A percentile compares a stretch with the other conserved stretches of the same genome.
These are phyloP conservation scores for Drosophila aldrichi DNA, from an alignment of 2,888 invertebrate genomes.

Conservation along the genomic window DNA sequence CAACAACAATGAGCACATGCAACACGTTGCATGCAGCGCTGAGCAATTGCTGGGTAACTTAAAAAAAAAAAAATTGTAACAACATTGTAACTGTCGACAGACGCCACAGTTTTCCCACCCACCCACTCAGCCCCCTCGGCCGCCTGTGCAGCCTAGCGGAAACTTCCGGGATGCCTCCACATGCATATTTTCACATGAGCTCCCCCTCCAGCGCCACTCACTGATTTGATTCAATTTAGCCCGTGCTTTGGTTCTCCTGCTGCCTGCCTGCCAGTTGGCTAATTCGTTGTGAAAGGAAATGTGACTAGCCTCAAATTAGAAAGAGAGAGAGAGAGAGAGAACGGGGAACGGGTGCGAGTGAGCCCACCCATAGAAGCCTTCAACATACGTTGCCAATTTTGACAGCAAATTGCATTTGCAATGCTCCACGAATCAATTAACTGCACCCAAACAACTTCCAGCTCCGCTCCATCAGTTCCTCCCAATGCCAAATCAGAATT, in stretches of 20 bases:
- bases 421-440: constrained; percentile 56
- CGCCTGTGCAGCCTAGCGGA: constrained; percentile 59
- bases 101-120: constrained; percentile 43
- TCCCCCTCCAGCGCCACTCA: constrained; percentile 18
- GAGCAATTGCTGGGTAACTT: constrained; percentile 49
- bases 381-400: constrained; percentile 20
- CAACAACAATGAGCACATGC: constrained; percentile 54
- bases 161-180: constrained; percentile 61
- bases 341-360: not conserved
- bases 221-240: constrained; percentile 49
- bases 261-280: constrained; percentile 24
- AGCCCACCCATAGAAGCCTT: not conserved
- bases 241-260: constrained; percentile 42
- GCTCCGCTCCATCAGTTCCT: constrained; percentile 14
- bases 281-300: constrained; percentile 60
- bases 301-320: constrained; percentile 51
- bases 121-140: not conserved
- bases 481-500: constrained; percentile 57
- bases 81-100: constrained; percentile 67
- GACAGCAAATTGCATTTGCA: constrained; percentile 38
- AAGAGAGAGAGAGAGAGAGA: not conserved
- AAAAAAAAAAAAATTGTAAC: constrained; percentile 64
- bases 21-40: constrained; percentile 75
- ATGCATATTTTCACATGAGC: constrained; percentile 56
- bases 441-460: constrained; percentile 40